Conservation (phyloP, 2,888 invertebrate species). For the Apamea sordens region DNA sequence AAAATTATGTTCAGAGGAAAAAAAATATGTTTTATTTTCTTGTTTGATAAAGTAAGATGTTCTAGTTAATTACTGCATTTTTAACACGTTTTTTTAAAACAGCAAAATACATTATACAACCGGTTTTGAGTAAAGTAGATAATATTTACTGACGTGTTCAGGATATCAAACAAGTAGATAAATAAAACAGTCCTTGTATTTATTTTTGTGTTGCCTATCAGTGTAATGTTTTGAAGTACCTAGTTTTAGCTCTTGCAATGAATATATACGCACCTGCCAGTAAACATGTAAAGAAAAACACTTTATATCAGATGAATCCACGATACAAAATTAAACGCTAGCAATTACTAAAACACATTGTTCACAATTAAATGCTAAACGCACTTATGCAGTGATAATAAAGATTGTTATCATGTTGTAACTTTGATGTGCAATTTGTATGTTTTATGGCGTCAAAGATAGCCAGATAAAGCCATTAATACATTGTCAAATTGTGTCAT, state of each 20-base stretch:
- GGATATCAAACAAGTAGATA: not conserved
- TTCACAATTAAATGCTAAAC: slow-evolving; percentile 59
- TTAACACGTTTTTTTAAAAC: not conserved
- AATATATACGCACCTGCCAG: not conserved
- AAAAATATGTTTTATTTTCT: slow-evolving; percentile 31
- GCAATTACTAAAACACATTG: slow-evolving; percentile 46
- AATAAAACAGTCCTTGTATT: not conserved
- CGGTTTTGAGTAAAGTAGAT: not conserved
- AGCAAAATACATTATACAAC: not conserved
- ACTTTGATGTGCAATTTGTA: slow-evolving; percentile 58
- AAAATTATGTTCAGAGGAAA: slow-evolving; percentile 64
- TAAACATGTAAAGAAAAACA: not conserved
- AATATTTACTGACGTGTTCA: not conserved
- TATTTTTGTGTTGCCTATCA: not conserved
- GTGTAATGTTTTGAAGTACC: not conserved
- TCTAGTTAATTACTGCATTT: slow-evolving; percentile 1
- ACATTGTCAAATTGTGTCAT: slow-evolving; percentile 61
- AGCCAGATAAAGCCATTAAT: slow-evolving; percentile 60
- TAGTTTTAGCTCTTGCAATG: not conserved
- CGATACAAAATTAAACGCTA: slow-evolving; percentile 44
- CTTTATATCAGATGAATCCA: slow-evolving; percentile 27
- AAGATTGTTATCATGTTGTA: slow-evolving; percentile 62
- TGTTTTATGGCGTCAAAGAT: slow-evolving; percentile 56
- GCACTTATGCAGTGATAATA: slow-evolving; percentile 52
- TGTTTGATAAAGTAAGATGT: not conserved